Evolutionary conservation across 2,888 invertebrate species (phyloP), one percentile per base, ranked within the genome.

Genomic region (Phengaris alcon): DNA sequence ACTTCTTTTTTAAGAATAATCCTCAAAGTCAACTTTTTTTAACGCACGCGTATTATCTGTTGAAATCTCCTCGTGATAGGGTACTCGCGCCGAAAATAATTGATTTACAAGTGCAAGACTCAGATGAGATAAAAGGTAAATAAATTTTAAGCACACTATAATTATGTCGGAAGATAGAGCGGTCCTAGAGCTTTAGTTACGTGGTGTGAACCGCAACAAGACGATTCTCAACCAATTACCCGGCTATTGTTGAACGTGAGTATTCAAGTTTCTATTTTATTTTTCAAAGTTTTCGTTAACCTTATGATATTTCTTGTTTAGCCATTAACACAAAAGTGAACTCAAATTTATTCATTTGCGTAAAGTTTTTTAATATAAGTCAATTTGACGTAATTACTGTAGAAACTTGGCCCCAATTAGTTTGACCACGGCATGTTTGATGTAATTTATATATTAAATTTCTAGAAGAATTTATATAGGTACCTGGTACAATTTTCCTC

Each of bases 191-290:
- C 59, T 64, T 22, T 22, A 7, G 64, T 64, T 35, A 64, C 64
- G 59, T 35, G 64, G 64, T 89, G 90, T 84, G 90, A 90, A 90
- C 54, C 52, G 10, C 46, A 52, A 12, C 59, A 54, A 69, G 68
- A 68, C 4, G 86, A 87, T 91, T 92, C 90, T 85, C 91, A 91
- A 91, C 91, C 89, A 92, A 92, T 91, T 91, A 88, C 86, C 35
- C 80, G 69, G 84, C 92, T 85, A 92, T 93, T 92, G 92, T 93
- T 87, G 83, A 84, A 82, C 84, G 84, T 84, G 82, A 82, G 84
- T 86, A 90, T 90, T 88, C 88, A 90, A 46, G 81, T 88, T 90
- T 89, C 86, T 88, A 90, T 88, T 81, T 88, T 87, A 86, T 69
- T 85, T 87, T 87, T 84, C 82, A 82, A 83, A 86, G 75, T 85